Evolutionary conservation across 2,888 invertebrate genomes (phyloP).

Genomic region (Tetramorium bicarinatum): DNA sequence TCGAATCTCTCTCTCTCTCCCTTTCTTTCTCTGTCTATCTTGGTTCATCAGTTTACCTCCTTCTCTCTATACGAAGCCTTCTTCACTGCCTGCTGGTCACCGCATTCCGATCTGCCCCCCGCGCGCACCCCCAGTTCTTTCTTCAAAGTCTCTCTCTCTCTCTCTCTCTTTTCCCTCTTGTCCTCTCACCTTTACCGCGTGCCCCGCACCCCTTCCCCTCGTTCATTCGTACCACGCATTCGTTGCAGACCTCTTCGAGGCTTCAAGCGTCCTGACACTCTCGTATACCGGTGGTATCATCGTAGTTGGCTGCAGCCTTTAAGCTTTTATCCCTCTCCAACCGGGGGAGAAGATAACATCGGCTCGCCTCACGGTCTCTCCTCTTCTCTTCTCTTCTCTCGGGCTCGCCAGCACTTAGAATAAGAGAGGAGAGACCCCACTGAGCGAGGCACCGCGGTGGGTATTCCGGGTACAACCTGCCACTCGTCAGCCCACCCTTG

Average conservation of each 20-base stretch:
- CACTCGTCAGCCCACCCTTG: slow-evolving; percentile 86
- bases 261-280: slow-evolving; percentile 82
- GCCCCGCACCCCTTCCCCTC: slow-evolving; percentile 27
- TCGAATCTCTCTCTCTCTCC: slow-evolving; percentile 45
- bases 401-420: slow-evolving; percentile 77
- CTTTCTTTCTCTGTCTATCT: slow-evolving; percentile 46
- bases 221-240: slow-evolving; percentile 65
- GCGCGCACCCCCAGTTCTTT: slow-evolving; percentile 62
- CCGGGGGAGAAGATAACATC: slow-evolving; percentile 82
- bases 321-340: slow-evolving; percentile 84
- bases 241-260: slow-evolving; percentile 74
- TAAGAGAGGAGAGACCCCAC: slow-evolving; percentile 82
- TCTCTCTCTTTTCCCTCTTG: slow-evolving; percentile 31
- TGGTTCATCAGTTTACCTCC: slow-evolving; percentile 65
- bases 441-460: slow-evolving; percentile 84
- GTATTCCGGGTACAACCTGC: slow-evolving; percentile 85
- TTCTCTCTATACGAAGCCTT: slow-evolving; percentile 62
- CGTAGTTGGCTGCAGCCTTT: slow-evolving; percentile 82
- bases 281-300: slow-evolving; percentile 82
- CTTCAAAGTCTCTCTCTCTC: slow-evolving; percentile 55
- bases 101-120: slow-evolving; percentile 81
- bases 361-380: slow-evolving; percentile 64
- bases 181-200: slow-evolving; percentile 22
- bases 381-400: slow-evolving; percentile 65
- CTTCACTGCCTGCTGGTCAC: slow-evolving; percentile 82